Evolutionary conservation across 2,797 vertebrate species (phyloP).

Genomic region (Syngnathus acus): DNA sequence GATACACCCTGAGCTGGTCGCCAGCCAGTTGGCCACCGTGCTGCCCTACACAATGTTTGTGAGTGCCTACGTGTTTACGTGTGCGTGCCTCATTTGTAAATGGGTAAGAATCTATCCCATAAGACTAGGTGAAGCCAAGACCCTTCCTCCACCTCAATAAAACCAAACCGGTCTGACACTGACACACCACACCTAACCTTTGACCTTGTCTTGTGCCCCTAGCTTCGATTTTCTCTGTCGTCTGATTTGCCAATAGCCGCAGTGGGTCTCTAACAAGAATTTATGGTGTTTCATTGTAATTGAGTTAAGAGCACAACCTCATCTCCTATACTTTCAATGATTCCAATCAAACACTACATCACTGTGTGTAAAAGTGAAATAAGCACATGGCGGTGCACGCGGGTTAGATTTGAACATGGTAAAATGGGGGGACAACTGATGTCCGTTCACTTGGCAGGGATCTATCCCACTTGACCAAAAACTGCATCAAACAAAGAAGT

Average conservation of each 20-base stretch:
- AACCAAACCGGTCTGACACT: constrained; percentile 64
- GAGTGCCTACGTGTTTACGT: not conserved
- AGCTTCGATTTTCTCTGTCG: constrained; percentile 73
- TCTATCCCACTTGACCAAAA: not conserved
- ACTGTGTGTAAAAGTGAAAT: constrained; percentile 40
- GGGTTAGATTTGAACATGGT: constrained; percentile 51
- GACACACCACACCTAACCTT: constrained; percentile 74
- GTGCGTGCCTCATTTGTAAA: constrained; percentile 32
- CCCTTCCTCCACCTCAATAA: constrained; percentile 55
- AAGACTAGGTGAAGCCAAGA: constrained; percentile 54
- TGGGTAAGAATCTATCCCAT: constrained; percentile 46
- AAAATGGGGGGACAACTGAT: constrained; percentile 11
- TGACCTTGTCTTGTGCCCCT: constrained; percentile 76
- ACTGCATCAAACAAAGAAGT: not conserved
- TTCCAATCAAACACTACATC: not conserved
- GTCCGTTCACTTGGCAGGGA: not conserved
- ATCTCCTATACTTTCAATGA: constrained; percentile 30
- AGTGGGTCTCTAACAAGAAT: constrained; percentile 71
- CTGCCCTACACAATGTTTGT: too few relatives aligned
- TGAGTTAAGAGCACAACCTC: constrained; percentile 66
- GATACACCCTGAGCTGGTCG: too few relatives aligned
- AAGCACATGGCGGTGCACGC: constrained; percentile 46
- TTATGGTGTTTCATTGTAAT: constrained; percentile 81
- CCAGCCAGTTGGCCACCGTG: too few relatives aligned
- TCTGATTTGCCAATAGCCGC: constrained; percentile 65